Conservation (phyloP, 1,140 invertebrate species). For the Ectropis grisescens region DNA sequence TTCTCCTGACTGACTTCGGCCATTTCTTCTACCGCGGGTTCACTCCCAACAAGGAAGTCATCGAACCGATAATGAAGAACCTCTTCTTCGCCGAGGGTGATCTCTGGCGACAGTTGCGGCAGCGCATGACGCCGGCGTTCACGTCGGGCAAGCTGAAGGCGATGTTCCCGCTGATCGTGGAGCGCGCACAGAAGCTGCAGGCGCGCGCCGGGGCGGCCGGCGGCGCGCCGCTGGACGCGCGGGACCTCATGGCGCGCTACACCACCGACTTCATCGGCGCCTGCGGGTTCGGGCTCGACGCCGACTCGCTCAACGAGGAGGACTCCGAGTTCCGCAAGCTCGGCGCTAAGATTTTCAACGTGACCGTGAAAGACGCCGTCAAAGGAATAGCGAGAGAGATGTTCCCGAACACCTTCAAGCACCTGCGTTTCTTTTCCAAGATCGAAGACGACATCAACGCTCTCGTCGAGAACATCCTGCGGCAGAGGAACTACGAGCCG, state of each 20-base stretch:
- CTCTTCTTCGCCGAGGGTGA: slow-evolving; percentile 36
- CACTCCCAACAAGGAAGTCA: slow-evolving; percentile 13
- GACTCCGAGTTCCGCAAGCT: slow-evolving; percentile 43
- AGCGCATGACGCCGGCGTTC: slow-evolving; percentile 72
- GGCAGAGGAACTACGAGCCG: slow-evolving; percentile 17
- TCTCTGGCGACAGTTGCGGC: slow-evolving; percentile 69
- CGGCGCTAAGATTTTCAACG: slow-evolving; percentile 27
- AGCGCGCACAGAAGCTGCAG: background rate
- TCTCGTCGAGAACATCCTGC: slow-evolving; percentile 16
- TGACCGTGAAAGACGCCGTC: slow-evolving; percentile 7
- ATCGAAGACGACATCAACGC: slow-evolving; percentile 13
- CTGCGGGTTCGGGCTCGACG: slow-evolving; percentile 49
- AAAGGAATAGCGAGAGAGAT: slow-evolving; percentile 17
- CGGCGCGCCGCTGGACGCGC: slow-evolving; percentile 32
- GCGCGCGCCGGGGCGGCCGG: background rate
- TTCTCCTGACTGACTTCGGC: slow-evolving; percentile 72
- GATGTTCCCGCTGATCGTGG: slow-evolving; percentile 60
- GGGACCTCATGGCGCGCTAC: slow-evolving; percentile 42
- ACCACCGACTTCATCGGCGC: slow-evolving; percentile 51
- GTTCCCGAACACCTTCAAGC: slow-evolving; percentile 20
- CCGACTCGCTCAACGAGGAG: slow-evolving; percentile 42
- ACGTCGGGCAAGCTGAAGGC: slow-evolving; percentile 70
- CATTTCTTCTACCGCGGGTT: slow-evolving; percentile 52
- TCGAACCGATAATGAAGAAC: slow-evolving; percentile 40
- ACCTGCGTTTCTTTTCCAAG: slow-evolving; percentile 8